phyloP scores from a whole-genome alignment of 2,888 invertebrate species.

The Epinotia brunnichana region DNA sequence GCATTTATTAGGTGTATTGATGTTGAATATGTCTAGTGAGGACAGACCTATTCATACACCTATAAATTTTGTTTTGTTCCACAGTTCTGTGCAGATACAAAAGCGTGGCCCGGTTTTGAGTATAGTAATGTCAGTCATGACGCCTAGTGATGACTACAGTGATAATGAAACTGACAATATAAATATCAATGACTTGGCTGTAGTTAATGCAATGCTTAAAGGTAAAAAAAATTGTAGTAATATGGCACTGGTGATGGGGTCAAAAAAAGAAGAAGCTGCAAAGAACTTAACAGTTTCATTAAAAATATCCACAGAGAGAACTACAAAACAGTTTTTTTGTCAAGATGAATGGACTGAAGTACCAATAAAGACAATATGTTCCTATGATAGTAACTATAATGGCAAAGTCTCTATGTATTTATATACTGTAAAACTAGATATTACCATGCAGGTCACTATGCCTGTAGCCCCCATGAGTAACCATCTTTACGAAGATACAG shows the following conservation, averaged over 20 bases:
- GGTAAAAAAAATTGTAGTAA: too few relatives aligned
- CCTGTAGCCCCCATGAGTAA: not conserved
- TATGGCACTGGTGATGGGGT: not conserved
- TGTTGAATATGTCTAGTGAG: too few relatives aligned
- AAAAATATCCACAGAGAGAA: not conserved
- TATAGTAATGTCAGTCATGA: not conserved
- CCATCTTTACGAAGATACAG: conserved; percentile 43
- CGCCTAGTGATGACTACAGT: too few relatives aligned
- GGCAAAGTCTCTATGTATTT: not conserved
- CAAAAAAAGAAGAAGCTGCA: not conserved
- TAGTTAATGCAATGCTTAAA: not conserved
- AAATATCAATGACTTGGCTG: not conserved
- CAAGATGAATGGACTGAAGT: conserved; percentile 5
- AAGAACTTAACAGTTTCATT: not conserved
- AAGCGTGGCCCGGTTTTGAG: not conserved
- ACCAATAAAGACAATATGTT: not conserved
- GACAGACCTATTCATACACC: too few relatives aligned
- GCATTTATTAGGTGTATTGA: too few relatives aligned
- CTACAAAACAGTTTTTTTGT: not conserved
- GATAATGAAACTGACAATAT: too few relatives aligned
- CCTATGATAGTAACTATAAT: not conserved
- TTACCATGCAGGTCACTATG: not conserved
- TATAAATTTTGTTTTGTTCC: too few relatives aligned
- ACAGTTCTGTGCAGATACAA: not conserved
- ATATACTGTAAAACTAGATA: not conserved